Base-by-base conservation (phyloP, 2,113 vertebrate genomes). In the Paralichthys olivaceus region DNA sequence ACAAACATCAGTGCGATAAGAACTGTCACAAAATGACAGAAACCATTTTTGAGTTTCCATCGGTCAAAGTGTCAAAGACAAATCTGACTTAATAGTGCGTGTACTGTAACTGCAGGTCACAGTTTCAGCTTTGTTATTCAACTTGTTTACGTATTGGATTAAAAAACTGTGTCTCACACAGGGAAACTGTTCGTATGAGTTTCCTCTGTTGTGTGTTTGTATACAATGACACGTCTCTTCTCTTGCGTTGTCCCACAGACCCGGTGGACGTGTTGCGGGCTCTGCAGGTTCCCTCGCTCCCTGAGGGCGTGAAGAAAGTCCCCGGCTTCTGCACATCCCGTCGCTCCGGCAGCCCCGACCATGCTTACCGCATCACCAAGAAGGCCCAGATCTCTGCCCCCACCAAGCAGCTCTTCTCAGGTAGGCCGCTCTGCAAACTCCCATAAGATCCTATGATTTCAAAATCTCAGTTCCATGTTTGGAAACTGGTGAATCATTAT, bases 351-450 rank as follows among this genome's bases (percentile, higher is more conserved):
- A 89, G 43, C 68, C 88, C 94, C 3, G 95, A 95, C 68, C 93
- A 95, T 62, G 96, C 97, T 77, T 98, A 95, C 92, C 94, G 95
- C 49, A 94, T 98, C 81, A 89, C 91, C 59, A 95, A 96, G 68
- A 96, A 94, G 69, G 96, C 96, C 45, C 97, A 98, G 92, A 95
- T 98, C 92, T 97, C 96, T 0, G 96, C 96, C 23, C 97, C 96
- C 78, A 98, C 97, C 57, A 95, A 95, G 80, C 96, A 97, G 85
- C 95, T 98, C 78, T 98, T 95, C 89, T 91, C 93, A 93, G 94
- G 94, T 95, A 85, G 5, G 7, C 43, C 43, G 3, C 37, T 17
- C 11, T 17, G 12, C 43, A 45, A 13, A 45, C 43, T 19, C 19
- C 17, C 45, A 19, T 11, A 13, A 40, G 9, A 11, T 40, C 37